Evolutionary conservation across 1,140 invertebrate genomes (phyloP), one percentile per base, ranked within the genome.

Genomic region (Trypoxylus dichotomus): DNA sequence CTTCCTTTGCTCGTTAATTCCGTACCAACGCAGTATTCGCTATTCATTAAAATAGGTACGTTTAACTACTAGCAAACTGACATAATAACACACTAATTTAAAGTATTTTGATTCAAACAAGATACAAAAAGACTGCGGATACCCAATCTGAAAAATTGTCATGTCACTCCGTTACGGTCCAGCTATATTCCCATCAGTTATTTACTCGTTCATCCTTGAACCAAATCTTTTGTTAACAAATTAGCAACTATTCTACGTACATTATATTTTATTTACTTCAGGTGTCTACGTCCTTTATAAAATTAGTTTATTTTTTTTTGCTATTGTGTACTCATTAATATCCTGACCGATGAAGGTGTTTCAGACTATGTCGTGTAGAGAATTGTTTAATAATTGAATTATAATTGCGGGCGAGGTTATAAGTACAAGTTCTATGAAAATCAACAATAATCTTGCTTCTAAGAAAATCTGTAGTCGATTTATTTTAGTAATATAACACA

Each of bases 191-290:
- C 60, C 60, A 68, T 68, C 60, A 68, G 60, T 68, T 68, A 68
- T 68, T 68, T 68, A 68, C 24, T 68, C 60, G 7, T 68, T 63
- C 27, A 68, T 68, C 60, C 60, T 68, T 68, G 60, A 68, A 68
- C 60, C 27, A 68, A 68, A 68, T 68, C 60, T 68, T 68, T 68
- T 68, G 60, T 68, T 54, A 68, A 27, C 60, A 68, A 68, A 68
- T 68, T 68, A 68, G 60, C 60, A 68, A 68, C 60, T 68, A 68
- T 68, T 68, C 60, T 68, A 68, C 27, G 15, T 68, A 60, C 21
- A 58, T 3, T 41, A 63, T 63, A 24, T 63, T 24, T 68, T 27
- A 24, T 5, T 68, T 29, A 29, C 27, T 68, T 68, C 24, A 29
- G 3, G 60, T 68, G 60, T 29, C 21, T 21, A 21, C 15, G 47